Percentiles rank a stretch among this genome's conserved stretches.
These are phyloP conservation scores for Lophius piscatorius DNA, from an alignment of 2,113 vertebrate species.

Conservation along the genomic window DNA sequence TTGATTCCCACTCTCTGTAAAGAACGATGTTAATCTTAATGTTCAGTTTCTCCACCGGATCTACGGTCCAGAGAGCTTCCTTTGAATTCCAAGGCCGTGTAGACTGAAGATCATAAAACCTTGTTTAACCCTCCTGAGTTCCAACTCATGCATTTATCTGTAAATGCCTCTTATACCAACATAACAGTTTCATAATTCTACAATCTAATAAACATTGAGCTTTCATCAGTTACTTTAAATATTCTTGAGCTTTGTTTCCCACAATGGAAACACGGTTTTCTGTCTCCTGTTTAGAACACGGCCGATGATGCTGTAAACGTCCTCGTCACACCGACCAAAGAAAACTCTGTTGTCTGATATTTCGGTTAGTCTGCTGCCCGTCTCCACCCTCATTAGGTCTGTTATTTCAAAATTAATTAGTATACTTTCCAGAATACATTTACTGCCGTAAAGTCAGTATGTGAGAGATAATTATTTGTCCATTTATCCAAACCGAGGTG, in stretches of 20 bases:
- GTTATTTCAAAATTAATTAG: conserved; percentile 38
- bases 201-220: conserved; percentile 31
- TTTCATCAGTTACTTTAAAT: conserved; percentile 82
- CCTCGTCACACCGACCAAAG: conserved; percentile 68
- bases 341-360: conserved; percentile 57
- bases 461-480: too few species aligned
- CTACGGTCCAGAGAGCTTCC: conserved; percentile 15
- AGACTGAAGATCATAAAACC: conserved; percentile 29
- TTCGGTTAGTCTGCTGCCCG: conserved; percentile 29
- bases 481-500: too few species aligned
- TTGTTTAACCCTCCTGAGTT: conserved; percentile 36
- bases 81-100: conserved; percentile 27
- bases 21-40: conserved; percentile 53
- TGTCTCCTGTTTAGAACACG: conserved; percentile 55
- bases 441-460: too few species aligned
- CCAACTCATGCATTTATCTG: conserved; percentile 27
- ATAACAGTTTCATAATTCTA: conserved; percentile 60
- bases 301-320: conserved; percentile 24
- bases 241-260: conserved; percentile 82
- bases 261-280: conserved; percentile 75
- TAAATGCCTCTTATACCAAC: conserved; percentile 25
- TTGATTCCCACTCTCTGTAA: conserved; percentile 41
- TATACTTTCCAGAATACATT: neutral
- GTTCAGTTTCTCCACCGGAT: conserved; percentile 70
- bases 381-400: conserved; percentile 47